These are phyloP conservation scores for Bradynema listronoti DNA, from an alignment of 1,140 invertebrate genomes.

Conservation along the genomic window DNA sequence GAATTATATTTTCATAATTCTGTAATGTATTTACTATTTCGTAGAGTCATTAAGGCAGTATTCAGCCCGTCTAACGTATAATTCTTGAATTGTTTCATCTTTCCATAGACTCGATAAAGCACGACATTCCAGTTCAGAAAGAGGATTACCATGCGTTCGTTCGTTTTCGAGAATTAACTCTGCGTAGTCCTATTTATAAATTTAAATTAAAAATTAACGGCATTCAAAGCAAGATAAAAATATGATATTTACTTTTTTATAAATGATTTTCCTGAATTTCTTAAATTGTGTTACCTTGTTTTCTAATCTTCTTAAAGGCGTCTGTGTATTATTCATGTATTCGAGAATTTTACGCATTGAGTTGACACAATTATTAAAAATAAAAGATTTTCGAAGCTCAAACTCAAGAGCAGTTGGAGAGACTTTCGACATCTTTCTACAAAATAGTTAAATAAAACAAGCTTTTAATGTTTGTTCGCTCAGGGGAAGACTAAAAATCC, in stretches of 20 bases:
- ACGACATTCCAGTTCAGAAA: background rate
- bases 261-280: too few relatives aligned
- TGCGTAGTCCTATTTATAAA: background rate
- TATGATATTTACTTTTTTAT: too few relatives aligned
- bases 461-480: background rate
- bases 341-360: conserved; percentile 7
- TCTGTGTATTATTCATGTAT: conserved; percentile 1
- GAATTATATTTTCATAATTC: background rate
- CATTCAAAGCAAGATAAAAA: too few relatives aligned
- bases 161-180: background rate
- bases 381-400: conserved; percentile 1
- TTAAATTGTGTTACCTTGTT: conserved; percentile 6
- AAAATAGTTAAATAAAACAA: background rate
- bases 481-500: background rate
- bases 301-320: background rate
- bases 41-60: conserved; percentile 9
- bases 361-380: conserved; percentile 1
- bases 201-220: too few relatives aligned
- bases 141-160: conserved; percentile 3
- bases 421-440: conserved; percentile 7
- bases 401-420: background rate
- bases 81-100: conserved; percentile 2
- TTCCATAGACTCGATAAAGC: conserved; percentile 5
- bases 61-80: conserved; percentile 8
- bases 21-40: conserved; percentile 3